Evolutionary conservation across 2,888 invertebrate genomes (phyloP).

Genomic region (Chloroclysta siterata): DNA sequence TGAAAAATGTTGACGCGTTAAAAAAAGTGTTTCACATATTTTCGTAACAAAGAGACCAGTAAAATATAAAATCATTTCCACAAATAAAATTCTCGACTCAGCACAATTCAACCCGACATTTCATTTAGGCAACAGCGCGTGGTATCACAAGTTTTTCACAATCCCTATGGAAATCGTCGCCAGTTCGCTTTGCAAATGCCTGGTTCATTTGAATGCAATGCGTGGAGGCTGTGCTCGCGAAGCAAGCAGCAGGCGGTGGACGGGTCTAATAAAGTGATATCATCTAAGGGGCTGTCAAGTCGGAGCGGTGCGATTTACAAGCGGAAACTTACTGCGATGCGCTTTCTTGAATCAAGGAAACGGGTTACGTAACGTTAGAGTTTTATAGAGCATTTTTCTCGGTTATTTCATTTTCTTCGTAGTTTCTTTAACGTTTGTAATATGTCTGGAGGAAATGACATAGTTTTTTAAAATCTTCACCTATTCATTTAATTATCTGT

Average conservation of each 20-base stretch:
- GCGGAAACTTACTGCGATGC: constrained; percentile 49
- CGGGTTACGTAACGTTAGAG: constrained; percentile 29
- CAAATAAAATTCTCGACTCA: constrained; percentile 32
- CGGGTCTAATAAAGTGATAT: constrained; percentile 52
- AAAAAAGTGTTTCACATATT: constrained; percentile 27
- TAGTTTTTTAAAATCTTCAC: neutral
- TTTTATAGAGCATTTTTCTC: constrained; percentile 30
- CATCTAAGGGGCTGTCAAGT: constrained; percentile 47
- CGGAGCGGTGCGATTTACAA: constrained; percentile 51
- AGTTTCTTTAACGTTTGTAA: constrained; percentile 27
- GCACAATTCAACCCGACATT: constrained; percentile 38
- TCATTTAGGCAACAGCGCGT: constrained; percentile 33
- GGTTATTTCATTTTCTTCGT: constrained; percentile 23
- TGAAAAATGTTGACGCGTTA: constrained; percentile 18
- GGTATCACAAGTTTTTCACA: constrained; percentile 42
- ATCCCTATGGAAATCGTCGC: constrained; percentile 41
- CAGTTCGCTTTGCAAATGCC: constrained; percentile 39
- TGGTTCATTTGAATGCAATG: constrained; percentile 55
- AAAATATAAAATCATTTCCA: constrained; percentile 28
- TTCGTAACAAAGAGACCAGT: constrained; percentile 24
- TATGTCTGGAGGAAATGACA: constrained; percentile 10
- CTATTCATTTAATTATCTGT: neutral
- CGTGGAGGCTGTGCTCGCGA: constrained; percentile 34
- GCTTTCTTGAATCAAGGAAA: constrained; percentile 39
- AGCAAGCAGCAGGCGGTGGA: constrained; percentile 36